Evolutionary conservation across 2,888 invertebrate species (phyloP).

Genomic region (Copidosoma aretas): DNA sequence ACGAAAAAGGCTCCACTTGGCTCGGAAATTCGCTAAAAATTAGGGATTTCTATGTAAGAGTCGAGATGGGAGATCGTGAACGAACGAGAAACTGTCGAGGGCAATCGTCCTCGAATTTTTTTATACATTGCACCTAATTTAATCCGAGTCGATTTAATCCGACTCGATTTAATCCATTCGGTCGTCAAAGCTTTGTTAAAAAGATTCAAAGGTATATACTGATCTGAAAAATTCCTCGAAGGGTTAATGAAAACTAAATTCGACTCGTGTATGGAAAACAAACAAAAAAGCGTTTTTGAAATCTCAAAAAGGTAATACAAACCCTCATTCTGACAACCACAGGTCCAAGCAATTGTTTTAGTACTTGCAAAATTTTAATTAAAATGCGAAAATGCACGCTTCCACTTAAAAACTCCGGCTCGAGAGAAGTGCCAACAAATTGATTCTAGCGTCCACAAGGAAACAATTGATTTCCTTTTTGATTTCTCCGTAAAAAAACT

Average conservation of each 20-base stretch:
- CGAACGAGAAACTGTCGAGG: not conserved
- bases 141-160: no score
- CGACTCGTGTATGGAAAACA: not conserved
- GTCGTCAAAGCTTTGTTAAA: not conserved
- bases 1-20: not conserved
- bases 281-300: not conserved
- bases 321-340: not conserved
- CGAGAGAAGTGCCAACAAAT: no score
- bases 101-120: slow-evolving; percentile 1
- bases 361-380: slow-evolving; percentile 9
- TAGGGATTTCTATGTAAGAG: slow-evolving; percentile 23
- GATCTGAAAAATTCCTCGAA: no score
- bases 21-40: slow-evolving; percentile 22
- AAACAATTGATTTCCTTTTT: slow-evolving; percentile 52
- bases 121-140: not conserved
- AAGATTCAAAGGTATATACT: no score
- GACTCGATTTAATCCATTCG: not conserved
- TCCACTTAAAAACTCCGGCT: no score
- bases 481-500: slow-evolving; percentile 42
- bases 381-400: slow-evolving; percentile 11
- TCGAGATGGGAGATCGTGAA: not conserved
- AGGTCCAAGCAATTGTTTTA: not conserved
- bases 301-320: not conserved
- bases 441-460: no score
- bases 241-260: no score